Evolutionary conservation across 2,888 invertebrate species (phyloP), one percentile per base, ranked within the genome.

Genomic region (Nephrotoma guestfalica): DNA sequence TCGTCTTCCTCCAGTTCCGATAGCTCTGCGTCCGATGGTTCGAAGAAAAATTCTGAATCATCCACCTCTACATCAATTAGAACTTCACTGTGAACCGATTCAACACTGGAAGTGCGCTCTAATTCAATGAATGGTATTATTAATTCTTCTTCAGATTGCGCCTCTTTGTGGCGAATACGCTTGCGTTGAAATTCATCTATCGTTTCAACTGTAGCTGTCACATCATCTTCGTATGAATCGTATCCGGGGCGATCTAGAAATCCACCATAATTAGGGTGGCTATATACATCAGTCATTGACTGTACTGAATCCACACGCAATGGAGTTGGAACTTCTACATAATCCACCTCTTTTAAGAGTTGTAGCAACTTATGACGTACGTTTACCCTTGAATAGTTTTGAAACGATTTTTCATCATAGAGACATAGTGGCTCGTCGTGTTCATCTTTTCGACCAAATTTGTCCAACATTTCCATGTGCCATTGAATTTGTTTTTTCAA

Each of bases 1-100:
- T 90, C 90, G 86, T 90, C 91, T 41, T 89, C 88, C 15, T 89
- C 89, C 30, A 88, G 88, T 0, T 88, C 88, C 41, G 84, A 84
- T n/a, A 84, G 15, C 86, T 90, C 91, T 41, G 89, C 88, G 15
- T 89, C 89, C 18, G 85, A 85, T 18, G 41, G 42, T 45, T 85
- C 85, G 43, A 85, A 85, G 43, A 43, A 85, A 85, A 85, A 85
- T 85, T 90, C 89, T 2, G 89, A 89, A 57, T 90, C 89, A 4
- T 90, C 91, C 11, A 90, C 91, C 45, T 87, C 88, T 7, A 87
- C 86, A 30, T 88, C 88, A 1, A 42, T 86, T 2, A 47, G 45
- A 40, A 85, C 45, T 41, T 71, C 86, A 45, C 86, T 30, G 45
- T 87, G 71, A 11, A 71, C 71, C 2, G 71, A 71, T 4, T 9